Percentiles rank a stretch among this genome's conserved stretches.
Evolutionary conservation across 2,113 vertebrate genomes (phyloP).

Genomic region (Canis aureus): DNA sequence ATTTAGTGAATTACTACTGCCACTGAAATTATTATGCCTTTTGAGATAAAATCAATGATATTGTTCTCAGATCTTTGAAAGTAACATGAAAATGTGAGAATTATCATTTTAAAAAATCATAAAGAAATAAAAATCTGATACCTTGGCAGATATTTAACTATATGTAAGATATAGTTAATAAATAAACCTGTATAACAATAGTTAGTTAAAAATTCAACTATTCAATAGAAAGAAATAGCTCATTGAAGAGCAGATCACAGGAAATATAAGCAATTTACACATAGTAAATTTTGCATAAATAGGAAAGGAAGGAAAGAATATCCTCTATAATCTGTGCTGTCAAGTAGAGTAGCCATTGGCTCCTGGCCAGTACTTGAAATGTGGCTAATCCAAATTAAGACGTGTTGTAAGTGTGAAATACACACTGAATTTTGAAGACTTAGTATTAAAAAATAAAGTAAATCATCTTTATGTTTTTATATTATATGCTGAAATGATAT

Average conservation of each 20-base stretch:
- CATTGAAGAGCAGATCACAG: not conserved
- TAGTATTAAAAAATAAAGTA: not conserved
- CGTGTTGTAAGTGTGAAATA: not conserved
- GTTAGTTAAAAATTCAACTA: not conserved
- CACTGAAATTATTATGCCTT: not conserved
- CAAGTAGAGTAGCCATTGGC: not conserved
- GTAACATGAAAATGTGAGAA: not conserved
- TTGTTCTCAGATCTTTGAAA: not conserved
- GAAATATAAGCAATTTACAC: not conserved
- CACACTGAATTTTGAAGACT: not conserved
- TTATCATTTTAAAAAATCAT: not conserved
- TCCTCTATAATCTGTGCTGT: not conserved
- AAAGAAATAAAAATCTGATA: not conserved
- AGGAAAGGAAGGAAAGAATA: not conserved
- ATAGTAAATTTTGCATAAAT: not conserved
- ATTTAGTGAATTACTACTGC: not conserved
- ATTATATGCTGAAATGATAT: not conserved
- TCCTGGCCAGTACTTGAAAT: not conserved
- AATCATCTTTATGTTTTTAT: not conserved
- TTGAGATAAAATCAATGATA: not conserved
- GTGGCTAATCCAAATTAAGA: not conserved
- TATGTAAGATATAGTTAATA: not conserved
- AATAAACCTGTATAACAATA: not conserved
- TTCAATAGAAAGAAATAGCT: not conserved
- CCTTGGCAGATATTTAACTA: not conserved